phyloP scores from a whole-genome alignment of 2,888 invertebrate genomes.

The Lampropteryx suffumata region DNA sequence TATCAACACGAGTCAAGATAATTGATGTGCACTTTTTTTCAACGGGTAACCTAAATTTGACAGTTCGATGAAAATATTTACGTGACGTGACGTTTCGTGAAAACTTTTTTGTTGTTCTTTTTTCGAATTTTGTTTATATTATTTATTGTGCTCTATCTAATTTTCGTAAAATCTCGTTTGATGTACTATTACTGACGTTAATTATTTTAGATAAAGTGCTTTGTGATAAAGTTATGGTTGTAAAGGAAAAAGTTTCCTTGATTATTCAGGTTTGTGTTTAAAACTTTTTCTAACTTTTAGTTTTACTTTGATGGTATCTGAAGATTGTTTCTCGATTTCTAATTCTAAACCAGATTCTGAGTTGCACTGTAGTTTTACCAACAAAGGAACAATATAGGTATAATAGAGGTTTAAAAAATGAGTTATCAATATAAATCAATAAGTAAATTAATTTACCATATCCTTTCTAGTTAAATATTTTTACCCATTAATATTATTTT shows the following conservation, averaged over 20 bases:
- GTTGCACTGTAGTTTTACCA: too few species aligned
- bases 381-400: too few species aligned
- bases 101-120: slow-evolving; percentile 32
- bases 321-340: neutral
- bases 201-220: neutral
- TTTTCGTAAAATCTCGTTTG: too few species aligned
- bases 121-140: slow-evolving; percentile 12
- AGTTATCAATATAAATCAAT: too few species aligned
- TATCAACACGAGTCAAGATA: slow-evolving; percentile 19
- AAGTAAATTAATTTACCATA: too few species aligned
- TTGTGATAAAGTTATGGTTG: slow-evolving; percentile 8
- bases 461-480: too few species aligned
- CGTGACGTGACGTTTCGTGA: slow-evolving; percentile 51
- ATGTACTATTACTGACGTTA: neutral
- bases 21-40: slow-evolving; percentile 37
- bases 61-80: slow-evolving; percentile 71
- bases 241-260: neutral
- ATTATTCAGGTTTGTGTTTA: slow-evolving; percentile 15
- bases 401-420: too few species aligned
- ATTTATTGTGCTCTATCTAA: slow-evolving; percentile 8
- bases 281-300: slow-evolving; percentile 1
- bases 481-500: too few species aligned
- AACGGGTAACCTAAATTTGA: slow-evolving; percentile 63
- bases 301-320: neutral
- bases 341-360: too few species aligned